Evolutionary conservation across 2,888 invertebrate genomes (phyloP).

Genomic region (Protodeltote pygarga): DNA sequence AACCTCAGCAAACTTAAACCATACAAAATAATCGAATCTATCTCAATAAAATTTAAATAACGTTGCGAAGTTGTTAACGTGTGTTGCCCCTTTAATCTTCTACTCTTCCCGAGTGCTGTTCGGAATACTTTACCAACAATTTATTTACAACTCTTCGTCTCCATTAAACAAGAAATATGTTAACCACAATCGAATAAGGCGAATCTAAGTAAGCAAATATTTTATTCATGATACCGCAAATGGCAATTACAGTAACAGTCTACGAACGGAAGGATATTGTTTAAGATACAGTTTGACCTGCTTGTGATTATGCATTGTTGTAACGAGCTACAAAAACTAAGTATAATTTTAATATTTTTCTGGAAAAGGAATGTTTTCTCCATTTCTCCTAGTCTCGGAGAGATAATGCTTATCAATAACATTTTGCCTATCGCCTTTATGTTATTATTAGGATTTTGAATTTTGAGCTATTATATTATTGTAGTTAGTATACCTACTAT

Average conservation of each 20-base stretch:
- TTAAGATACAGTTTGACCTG: constrained; percentile 17
- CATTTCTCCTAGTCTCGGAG: too few relatives aligned
- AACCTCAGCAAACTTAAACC: constrained; percentile 2
- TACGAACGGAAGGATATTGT: constrained; percentile 33
- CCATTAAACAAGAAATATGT: constrained; percentile 69
- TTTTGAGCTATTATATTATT: too few relatives aligned
- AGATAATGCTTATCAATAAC: too few relatives aligned
- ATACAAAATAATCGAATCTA: constrained; percentile 36
- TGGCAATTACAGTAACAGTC: constrained; percentile 75
- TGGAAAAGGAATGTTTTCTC: too few relatives aligned
- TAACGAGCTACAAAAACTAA: background rate
- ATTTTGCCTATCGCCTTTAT: too few relatives aligned
- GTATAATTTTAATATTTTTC: background rate
- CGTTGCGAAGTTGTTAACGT: constrained; percentile 35
- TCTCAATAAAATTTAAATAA: constrained; percentile 46
- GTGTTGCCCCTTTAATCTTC: constrained; percentile 45
- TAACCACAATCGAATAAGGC: constrained; percentile 72
- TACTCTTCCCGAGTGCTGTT: constrained; percentile 39
- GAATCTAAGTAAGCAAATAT: constrained; percentile 76
- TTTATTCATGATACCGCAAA: constrained; percentile 76
- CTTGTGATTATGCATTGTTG: background rate
- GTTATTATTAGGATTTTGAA: too few relatives aligned
- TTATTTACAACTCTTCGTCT: constrained; percentile 65
- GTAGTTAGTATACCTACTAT: too few relatives aligned
- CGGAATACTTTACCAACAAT: constrained; percentile 48